Evolutionary conservation across 2,888 invertebrate species (phyloP).

Genomic region (Synanthedon vespiformis): DNA sequence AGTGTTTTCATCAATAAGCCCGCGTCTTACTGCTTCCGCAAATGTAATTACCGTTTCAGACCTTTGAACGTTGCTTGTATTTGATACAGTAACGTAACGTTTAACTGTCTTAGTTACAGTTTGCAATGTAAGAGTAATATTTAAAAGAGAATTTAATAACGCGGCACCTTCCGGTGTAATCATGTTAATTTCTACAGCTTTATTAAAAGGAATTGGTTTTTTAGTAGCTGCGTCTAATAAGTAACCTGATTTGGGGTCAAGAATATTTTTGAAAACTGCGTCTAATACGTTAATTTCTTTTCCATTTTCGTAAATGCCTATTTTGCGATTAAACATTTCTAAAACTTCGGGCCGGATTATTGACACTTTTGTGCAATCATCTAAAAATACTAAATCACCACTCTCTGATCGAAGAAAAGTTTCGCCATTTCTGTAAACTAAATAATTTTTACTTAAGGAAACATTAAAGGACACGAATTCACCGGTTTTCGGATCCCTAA

Average conservation of each 20-base stretch:
- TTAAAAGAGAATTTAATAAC: constrained; percentile 84
- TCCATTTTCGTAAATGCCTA: constrained; percentile 83
- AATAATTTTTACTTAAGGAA: constrained; percentile 80
- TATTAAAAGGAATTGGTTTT: constrained; percentile 82
- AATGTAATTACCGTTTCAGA: constrained; percentile 76
- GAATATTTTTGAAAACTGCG: constrained; percentile 85
- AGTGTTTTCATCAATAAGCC: constrained; percentile 82
- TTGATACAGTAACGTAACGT: constrained; percentile 82
- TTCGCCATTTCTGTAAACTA: constrained; percentile 80
- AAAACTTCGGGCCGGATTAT: constrained; percentile 86
- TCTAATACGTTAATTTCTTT: constrained; percentile 87
- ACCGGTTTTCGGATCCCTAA: constrained; percentile 83
- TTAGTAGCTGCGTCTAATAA: constrained; percentile 80
- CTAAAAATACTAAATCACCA: constrained; percentile 81
- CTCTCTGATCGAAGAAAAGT: constrained; percentile 80
- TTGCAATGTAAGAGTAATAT: constrained; percentile 89
- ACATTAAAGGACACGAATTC: constrained; percentile 88
- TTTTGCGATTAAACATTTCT: constrained; percentile 85
- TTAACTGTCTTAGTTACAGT: constrained; percentile 88
- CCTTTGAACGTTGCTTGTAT: constrained; percentile 71
- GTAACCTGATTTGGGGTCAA: constrained; percentile 91
- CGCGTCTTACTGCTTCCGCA: constrained; percentile 80
- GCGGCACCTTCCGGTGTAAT: constrained; percentile 91
- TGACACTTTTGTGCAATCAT: constrained; percentile 82
- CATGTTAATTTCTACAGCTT: constrained; percentile 86